These are phyloP conservation scores for Siniperca chuatsi DNA, from an alignment of 2,113 vertebrate genomes.

Conservation along the genomic window DNA sequence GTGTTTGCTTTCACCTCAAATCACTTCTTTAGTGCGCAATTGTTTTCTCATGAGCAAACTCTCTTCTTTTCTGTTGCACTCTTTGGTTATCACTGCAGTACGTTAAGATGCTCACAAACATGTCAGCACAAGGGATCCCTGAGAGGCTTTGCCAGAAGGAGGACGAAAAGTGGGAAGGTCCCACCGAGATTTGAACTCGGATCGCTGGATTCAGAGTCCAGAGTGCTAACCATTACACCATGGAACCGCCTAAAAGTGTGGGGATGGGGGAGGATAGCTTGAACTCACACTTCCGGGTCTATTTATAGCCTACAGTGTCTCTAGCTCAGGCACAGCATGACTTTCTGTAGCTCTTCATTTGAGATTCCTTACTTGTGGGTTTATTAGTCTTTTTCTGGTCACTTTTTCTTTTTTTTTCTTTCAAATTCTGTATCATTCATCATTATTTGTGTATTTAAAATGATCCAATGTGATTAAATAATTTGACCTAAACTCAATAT, in stretches of 20 bases:
- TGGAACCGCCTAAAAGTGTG: background rate
- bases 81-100: background rate
- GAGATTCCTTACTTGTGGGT: background rate
- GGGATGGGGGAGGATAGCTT: accelerated
- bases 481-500: background rate
- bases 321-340: background rate
- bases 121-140: background rate
- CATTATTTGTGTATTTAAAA: background rate
- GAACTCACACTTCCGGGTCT: background rate
- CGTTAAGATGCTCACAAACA: background rate
- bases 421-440: background rate
- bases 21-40: background rate
- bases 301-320: background rate
- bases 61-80: background rate
- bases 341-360: background rate
- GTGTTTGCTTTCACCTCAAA: background rate
- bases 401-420: background rate
- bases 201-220: slow-evolving; percentile 88
- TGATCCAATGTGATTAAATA: background rate
- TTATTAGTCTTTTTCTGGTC: background rate
- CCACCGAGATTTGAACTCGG: slow-evolving; percentile 85
- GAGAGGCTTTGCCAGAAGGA: background rate
- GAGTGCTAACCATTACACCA: slow-evolving; percentile 88
- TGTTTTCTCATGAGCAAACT: background rate
- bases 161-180: slow-evolving; percentile 34